Evolutionary conservation across 2,888 invertebrate genomes (phyloP), one percentile per base, ranked within the genome.

Genomic region (Hydropsyche betteni): DNA sequence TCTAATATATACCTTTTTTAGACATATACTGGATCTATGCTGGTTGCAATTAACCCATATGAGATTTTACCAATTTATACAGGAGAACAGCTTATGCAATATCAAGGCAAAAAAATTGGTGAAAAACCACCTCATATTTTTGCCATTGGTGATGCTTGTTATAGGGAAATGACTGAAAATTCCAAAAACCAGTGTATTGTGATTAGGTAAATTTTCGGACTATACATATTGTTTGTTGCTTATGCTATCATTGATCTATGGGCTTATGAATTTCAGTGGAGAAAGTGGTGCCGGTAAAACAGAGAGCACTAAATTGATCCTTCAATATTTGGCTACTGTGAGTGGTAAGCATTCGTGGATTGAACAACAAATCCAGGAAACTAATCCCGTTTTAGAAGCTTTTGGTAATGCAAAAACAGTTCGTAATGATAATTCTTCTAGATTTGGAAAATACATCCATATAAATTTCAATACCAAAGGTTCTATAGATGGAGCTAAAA

Each of bases 381-480:
- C 98, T 0, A 98, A 98, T 88, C 97, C 98, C 0, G 95, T 98
- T 80, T 88, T 98, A 82, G 98, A 98, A 90, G 98, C 98, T 0
- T 98, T 98, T 83, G 98, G 98, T 74, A 98, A 98, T 86, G 97
- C 98, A 0, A 97, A 97, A 87, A 98, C 98, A 0, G 93, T 97
- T 10, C 89, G 95, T 74, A 98, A 98, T 83, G 97, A 98, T 84
- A 98, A 98, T 84, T 98, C 98, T 0, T 97, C 97, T 16, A 89
- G 98, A 79, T 98, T 98, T 82, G 98, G 98, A 74, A 98, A 98
- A 86, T 98, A 97, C 83, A 95, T 97, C 69, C 95, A 96, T 82
- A 94, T 97, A 79, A 91, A 93, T 82, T 97, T 97, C 83, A 94
- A 92, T 82, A 88, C 89, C 78, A 88, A 90, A 78, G 97, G 97